These are phyloP conservation scores for Oryzias celebensis DNA, from an alignment of 2,113 vertebrate species.

Conservation along the genomic window DNA sequence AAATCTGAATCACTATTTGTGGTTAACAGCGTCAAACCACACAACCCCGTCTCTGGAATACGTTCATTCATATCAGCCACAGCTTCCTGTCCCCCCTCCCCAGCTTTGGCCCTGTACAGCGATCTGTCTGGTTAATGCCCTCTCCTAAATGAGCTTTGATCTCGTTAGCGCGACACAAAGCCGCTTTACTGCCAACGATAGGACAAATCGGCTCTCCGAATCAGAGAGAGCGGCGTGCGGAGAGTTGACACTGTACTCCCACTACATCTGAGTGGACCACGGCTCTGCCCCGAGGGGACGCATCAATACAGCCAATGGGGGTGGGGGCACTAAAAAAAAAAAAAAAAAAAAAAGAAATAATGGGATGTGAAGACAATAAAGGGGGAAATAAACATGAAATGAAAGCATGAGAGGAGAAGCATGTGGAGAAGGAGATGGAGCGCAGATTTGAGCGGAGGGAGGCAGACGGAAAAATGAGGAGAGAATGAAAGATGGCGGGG, in stretches of 20 bases:
- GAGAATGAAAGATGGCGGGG: constrained; percentile 33
- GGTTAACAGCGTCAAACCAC: neutral
- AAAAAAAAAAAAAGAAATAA: constrained; percentile 1
- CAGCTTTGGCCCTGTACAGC: constrained; percentile 50
- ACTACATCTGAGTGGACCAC: constrained; percentile 41
- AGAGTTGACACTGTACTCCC: constrained; percentile 39
- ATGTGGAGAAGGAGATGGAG: neutral
- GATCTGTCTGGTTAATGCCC: constrained; percentile 72
- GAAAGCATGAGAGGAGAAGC: constrained; percentile 2
- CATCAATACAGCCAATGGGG: constrained; percentile 23
- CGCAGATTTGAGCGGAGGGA: constrained; percentile 17
- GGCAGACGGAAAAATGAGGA: constrained; percentile 1
- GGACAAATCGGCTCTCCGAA: constrained; percentile 67
- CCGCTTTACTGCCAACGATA: constrained; percentile 79
- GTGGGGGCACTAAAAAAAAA: neutral
- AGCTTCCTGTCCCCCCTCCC: neutral
- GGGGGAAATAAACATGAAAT: neutral
- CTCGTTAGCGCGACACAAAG: constrained; percentile 76
- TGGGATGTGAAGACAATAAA: neutral
- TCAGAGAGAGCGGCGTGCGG: constrained; percentile 8
- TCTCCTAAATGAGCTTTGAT: constrained; percentile 77
- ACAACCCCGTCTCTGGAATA: constrained; percentile 25
- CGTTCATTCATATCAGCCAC: constrained; percentile 13
- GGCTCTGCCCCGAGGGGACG: constrained; percentile 28
- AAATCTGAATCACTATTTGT: neutral